Conservation (phyloP, 2,888 invertebrate genomes). For the Mythimna pallens region DNA sequence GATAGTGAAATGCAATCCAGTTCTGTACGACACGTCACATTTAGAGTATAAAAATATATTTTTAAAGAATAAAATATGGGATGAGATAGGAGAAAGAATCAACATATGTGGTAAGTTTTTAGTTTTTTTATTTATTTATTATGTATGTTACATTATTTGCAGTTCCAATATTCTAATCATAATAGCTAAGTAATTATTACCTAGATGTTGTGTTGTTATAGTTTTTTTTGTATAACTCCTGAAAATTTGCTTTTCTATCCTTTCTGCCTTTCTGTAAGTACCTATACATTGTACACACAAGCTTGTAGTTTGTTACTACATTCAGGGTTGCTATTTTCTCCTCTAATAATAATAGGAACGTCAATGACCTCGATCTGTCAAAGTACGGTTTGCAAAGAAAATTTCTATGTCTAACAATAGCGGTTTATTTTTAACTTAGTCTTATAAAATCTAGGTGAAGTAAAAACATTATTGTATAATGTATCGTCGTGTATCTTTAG, state of each 20-base stretch:
- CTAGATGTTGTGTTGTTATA: not conserved
- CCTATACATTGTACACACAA: too few relatives aligned
- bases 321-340: too few relatives aligned
- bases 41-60: not conserved
- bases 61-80: slow-evolving; percentile 2
- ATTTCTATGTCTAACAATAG: too few relatives aligned
- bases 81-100: not conserved
- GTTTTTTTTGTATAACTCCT: not conserved
- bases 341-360: too few relatives aligned
- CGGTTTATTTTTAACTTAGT: too few relatives aligned
- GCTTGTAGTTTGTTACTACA: too few relatives aligned
- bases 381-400: too few relatives aligned
- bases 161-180: not conserved
- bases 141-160: not conserved
- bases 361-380: too few relatives aligned
- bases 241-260: not conserved
- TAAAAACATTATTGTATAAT: too few relatives aligned
- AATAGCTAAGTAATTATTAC: not conserved
- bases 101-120: slow-evolving; percentile 1
- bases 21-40: not conserved
- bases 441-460: too few relatives aligned
- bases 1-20: not conserved
- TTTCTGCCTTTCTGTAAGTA: not conserved
- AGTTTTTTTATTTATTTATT: not conserved
- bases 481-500: too few relatives aligned